A percentile compares a stretch with the other conserved stretches of the same genome.
Conservation (phyloP, 2,113 vertebrate species). For the Chelonoidis abingdonii region DNA sequence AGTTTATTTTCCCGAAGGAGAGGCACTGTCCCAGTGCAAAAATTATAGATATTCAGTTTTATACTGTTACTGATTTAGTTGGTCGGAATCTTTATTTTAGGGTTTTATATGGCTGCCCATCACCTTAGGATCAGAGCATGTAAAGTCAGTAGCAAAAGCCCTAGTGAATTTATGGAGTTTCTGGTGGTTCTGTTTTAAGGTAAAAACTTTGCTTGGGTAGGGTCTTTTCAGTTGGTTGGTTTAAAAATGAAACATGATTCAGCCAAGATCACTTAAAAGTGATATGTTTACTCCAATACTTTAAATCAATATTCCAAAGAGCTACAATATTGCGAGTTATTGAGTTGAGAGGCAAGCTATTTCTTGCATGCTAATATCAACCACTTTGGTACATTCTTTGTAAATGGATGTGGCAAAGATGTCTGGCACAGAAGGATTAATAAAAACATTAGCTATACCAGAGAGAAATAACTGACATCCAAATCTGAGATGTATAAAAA, state of each 20-base stretch:
- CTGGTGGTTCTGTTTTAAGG: not conserved
- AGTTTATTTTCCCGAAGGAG: too few species aligned
- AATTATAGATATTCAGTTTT: fast-evolving
- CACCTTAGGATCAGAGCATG: fast-evolving
- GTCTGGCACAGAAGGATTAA: not conserved
- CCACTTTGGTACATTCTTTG: not conserved
- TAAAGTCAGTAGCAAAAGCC: not conserved
- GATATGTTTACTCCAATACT: not conserved
- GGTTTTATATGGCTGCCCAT: not conserved
- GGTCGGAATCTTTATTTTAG: not conserved
- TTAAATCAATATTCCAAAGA: not conserved
- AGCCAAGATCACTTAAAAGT: not conserved
- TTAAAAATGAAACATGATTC: not conserved
- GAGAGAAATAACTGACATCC: not conserved
- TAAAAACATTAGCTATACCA: not conserved
- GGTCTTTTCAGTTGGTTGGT: not conserved
- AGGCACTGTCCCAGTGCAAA: not conserved
- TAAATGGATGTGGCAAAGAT: not conserved
- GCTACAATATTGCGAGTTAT: not conserved
- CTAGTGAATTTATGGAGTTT: not conserved
- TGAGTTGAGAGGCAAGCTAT: not conserved
- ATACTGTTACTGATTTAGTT: fast-evolving
- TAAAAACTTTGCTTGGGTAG: not conserved
- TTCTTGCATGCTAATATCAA: not conserved
- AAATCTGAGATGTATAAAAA: not conserved